These are phyloP conservation scores for Perca schrenkii DNA, from an alignment of 2,113 vertebrate genomes.

Conservation along the genomic window DNA sequence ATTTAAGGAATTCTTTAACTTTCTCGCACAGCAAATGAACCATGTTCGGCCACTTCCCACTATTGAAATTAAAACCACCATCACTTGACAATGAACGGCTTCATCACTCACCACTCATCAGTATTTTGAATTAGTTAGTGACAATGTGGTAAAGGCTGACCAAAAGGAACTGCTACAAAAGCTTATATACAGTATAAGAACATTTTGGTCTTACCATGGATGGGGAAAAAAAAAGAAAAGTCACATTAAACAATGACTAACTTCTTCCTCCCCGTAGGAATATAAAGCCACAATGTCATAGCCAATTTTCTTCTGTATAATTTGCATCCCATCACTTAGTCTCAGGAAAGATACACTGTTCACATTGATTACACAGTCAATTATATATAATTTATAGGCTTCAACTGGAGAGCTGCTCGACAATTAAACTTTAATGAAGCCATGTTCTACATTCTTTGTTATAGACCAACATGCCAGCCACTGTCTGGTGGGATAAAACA, in stretches of 20 bases:
- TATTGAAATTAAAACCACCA: background rate
- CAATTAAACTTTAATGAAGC: conserved; percentile 79
- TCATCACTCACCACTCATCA: background rate
- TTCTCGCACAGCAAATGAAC: background rate
- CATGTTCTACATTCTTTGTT: conserved; percentile 80
- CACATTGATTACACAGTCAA: conserved; percentile 79
- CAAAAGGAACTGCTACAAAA: too few relatives aligned
- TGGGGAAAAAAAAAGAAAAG: background rate
- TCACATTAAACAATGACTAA: background rate
- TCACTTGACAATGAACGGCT: background rate
- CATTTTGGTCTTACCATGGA: background rate
- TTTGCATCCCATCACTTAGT: conserved; percentile 58
- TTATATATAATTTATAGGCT: conserved; percentile 79
- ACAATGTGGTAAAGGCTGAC: too few relatives aligned
- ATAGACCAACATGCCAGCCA: conserved; percentile 71
- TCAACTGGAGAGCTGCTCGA: conserved; percentile 67
- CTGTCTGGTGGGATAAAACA: conserved; percentile 45
- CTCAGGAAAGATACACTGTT: conserved; percentile 66
- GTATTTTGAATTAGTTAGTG: too few relatives aligned
- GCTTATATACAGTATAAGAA: too few relatives aligned
- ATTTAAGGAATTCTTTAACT: background rate
- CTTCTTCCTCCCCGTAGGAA: background rate
- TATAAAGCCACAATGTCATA: background rate
- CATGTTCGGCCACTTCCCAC: background rate
- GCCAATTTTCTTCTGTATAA: background rate